Percentiles rank a stretch among this genome's conserved stretches.
Conservation (phyloP, 2,888 invertebrate genomes). For the Scotopteryx bipunctaria region DNA sequence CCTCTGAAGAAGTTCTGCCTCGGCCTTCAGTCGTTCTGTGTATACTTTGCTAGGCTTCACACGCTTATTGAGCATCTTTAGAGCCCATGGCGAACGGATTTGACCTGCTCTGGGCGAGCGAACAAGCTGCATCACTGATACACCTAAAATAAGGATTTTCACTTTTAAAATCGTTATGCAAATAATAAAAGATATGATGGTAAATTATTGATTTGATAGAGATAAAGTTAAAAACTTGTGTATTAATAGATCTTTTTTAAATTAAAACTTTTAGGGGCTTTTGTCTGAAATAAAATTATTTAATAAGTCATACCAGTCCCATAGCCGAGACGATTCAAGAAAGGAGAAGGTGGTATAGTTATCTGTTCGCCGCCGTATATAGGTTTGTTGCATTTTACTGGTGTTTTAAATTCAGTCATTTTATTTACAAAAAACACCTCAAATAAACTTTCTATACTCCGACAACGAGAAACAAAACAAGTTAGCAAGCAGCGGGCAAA, state of each 20-base stretch:
- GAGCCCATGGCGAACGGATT: slow-evolving; percentile 92
- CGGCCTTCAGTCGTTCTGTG: slow-evolving; percentile 85
- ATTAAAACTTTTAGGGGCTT: no score
- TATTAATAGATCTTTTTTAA: no score
- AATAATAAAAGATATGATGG: not conserved
- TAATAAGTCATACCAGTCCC: slow-evolving; percentile 90
- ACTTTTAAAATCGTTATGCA: no score
- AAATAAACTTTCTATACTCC: no score
- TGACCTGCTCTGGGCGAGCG: slow-evolving; percentile 87
- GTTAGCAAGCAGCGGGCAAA: no score
- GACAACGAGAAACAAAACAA: no score
- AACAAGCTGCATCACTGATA: slow-evolving; percentile 89
- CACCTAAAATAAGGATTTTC: slow-evolving; percentile 85
- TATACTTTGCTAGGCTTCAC: slow-evolving; percentile 71
- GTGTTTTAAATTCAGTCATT: slow-evolving; percentile 56
- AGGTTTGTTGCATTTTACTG: slow-evolving; percentile 58
- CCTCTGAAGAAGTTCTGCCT: slow-evolving; percentile 87
- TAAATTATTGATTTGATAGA: no score
- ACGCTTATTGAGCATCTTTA: slow-evolving; percentile 87
- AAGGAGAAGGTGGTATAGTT: slow-evolving; percentile 88
- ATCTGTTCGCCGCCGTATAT: slow-evolving; percentile 56
- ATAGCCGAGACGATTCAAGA: slow-evolving; percentile 88
- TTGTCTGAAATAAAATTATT: no score
- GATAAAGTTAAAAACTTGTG: no score
- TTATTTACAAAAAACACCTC: not conserved